Evolutionary conservation across 2,888 invertebrate genomes (phyloP).

Genomic region (Meteorus cinctellus): DNA sequence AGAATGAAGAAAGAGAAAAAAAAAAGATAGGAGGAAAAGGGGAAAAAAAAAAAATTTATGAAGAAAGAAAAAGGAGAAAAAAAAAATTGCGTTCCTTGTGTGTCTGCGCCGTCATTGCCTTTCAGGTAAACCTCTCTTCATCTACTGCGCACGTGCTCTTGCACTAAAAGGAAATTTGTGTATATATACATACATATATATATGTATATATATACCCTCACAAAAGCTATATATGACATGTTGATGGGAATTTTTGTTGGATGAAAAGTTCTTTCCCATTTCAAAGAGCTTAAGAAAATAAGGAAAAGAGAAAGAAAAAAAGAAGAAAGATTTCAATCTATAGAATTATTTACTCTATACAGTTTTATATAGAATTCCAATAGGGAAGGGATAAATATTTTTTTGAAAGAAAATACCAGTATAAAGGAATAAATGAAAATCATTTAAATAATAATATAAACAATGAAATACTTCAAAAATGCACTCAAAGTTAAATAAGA

Average conservation of each 20-base stretch:
- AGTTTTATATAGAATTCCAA: too few relatives aligned
- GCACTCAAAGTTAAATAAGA: too few relatives aligned
- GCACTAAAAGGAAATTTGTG: constrained; percentile 9
- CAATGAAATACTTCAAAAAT: too few relatives aligned
- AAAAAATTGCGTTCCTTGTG: constrained; percentile 2
- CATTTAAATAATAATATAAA: too few relatives aligned
- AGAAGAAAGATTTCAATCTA: neutral
- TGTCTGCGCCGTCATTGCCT: constrained; percentile 15
- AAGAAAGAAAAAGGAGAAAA: constrained; percentile 1
- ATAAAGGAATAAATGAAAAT: too few relatives aligned
- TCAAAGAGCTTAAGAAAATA: neutral
- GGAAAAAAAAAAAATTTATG: constrained; percentile 17
- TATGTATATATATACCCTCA: neutral
- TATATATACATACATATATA: neutral
- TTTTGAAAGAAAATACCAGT: too few relatives aligned
- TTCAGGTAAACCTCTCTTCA: constrained; percentile 30
- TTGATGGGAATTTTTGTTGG: constrained; percentile 1
- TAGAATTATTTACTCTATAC: neutral
- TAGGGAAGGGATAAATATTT: too few relatives aligned
- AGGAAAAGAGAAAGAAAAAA: neutral
- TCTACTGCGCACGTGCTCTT: constrained; percentile 9
- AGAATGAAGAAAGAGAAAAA: constrained; percentile 31
- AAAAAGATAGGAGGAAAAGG: neutral
- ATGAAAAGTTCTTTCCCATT: constrained; percentile 4
- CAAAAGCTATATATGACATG: constrained; percentile 7